Conservation (phyloP, 2,888 invertebrate species). For the Hyposoter didymator region DNA sequence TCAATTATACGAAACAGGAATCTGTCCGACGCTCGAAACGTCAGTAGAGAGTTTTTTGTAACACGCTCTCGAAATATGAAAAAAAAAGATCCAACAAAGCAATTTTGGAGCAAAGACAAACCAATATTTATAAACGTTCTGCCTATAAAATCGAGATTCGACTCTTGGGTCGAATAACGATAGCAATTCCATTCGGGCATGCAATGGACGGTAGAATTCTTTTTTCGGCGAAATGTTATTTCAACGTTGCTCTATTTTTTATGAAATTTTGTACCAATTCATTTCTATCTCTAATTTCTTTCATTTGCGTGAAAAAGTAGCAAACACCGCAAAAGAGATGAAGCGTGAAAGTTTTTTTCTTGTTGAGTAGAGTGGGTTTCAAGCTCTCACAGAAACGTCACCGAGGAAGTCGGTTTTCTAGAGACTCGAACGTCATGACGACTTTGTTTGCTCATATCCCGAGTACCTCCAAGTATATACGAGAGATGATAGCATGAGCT, state of each 20-base stretch:
- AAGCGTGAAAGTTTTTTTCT: neutral
- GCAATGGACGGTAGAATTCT: neutral
- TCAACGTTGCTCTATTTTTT: neutral
- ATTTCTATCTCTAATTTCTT: neutral
- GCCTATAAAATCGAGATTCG: neutral
- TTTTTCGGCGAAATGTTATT: neutral
- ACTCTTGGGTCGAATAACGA: neutral
- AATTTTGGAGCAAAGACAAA: neutral
- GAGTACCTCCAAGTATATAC: conserved; percentile 5
- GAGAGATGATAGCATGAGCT: neutral
- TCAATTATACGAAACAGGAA: conserved; percentile 11
- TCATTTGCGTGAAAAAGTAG: neutral
- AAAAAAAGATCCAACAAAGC: neutral
- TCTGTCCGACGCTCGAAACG: neutral
- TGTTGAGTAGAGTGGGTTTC: conserved; percentile 3
- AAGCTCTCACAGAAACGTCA: conserved; percentile 10
- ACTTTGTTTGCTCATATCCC: conserved; percentile 25
- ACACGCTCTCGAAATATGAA: neutral
- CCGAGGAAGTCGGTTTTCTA: conserved; percentile 13
- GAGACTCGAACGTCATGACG: conserved; percentile 21
- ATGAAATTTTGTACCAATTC: neutral
- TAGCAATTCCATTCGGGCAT: neutral
- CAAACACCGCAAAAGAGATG: neutral
- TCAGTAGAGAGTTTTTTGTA: neutral
- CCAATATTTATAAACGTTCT: neutral